Evolutionary conservation across 2,113 vertebrate species (phyloP).

Genomic region (Chloebia gouldiae): DNA sequence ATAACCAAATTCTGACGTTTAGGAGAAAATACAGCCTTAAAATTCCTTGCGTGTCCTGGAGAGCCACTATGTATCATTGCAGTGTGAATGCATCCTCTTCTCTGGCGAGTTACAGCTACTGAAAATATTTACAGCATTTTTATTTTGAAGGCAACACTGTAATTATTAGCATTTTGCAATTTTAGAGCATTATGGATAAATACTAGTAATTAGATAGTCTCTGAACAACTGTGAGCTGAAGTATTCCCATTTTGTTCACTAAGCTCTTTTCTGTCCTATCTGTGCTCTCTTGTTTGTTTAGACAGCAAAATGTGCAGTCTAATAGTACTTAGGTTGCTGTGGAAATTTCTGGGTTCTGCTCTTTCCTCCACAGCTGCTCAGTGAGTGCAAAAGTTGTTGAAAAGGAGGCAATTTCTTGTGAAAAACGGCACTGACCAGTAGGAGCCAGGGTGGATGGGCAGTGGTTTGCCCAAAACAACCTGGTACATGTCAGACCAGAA

Average conservation of each 20-base stretch:
- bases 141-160: not conserved
- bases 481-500: not conserved
- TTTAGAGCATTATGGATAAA: not conserved
- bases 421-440: not conserved
- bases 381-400: not conserved
- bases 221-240: not conserved
- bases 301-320: not conserved
- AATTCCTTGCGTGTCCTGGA: not conserved
- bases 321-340: not conserved
- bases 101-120: not conserved
- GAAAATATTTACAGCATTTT: not conserved
- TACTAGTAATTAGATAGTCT: not conserved
- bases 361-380: not conserved
- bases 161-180: not conserved
- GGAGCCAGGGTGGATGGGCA: not conserved
- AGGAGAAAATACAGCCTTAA: not conserved
- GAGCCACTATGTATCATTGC: not conserved
- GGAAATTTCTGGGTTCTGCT: not conserved
- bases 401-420: not conserved
- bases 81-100: not conserved
- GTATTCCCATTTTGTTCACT: not conserved
- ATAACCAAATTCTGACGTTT: not conserved
- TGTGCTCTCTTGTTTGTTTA: not conserved
- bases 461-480: not conserved
- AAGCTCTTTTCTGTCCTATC: not conserved